These are phyloP conservation scores for Erythrocebus patas DNA, from an alignment of 2,113 vertebrate genomes.

Conservation along the genomic window DNA sequence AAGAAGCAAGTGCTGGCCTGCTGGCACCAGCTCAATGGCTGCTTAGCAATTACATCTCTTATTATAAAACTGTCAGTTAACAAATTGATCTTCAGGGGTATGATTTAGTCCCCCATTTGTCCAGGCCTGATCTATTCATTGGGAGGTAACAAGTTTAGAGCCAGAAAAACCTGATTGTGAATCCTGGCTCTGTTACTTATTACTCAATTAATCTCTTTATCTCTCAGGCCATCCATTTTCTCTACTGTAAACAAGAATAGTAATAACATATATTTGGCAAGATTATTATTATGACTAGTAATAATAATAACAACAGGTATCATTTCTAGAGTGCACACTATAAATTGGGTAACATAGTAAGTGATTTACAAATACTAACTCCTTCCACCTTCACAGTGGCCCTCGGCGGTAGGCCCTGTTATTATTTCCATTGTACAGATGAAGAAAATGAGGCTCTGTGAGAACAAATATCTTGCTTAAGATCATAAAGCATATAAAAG, in stretches of 20 bases:
- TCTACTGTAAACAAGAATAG: not conserved
- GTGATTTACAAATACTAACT: not conserved
- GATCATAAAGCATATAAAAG: not conserved
- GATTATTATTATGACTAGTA: not conserved
- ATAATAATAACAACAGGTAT: not conserved
- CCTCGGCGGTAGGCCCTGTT: not conserved
- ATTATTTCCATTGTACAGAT: not conserved
- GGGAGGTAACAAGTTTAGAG: slow-evolving; percentile 37
- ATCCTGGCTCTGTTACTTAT: not conserved
- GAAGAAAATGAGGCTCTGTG: not conserved
- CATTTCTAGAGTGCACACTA: not conserved
- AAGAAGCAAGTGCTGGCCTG: not conserved
- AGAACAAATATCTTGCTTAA: not conserved
- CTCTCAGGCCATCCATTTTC: not conserved
- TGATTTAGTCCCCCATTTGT: slow-evolving; percentile 53
- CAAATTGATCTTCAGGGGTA: slow-evolving; percentile 58
- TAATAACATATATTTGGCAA: not conserved
- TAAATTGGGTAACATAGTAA: not conserved
- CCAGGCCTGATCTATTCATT: slow-evolving; percentile 17
- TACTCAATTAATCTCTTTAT: not conserved
- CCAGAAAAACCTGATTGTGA: slow-evolving; percentile 29
- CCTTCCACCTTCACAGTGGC: not conserved
- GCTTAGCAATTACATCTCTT: slow-evolving; percentile 47
- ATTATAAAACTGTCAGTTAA: slow-evolving; percentile 71
- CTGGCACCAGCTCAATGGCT: not conserved